Base-by-base conservation (phyloP, 2,888 invertebrate genomes). In the Chloromyia formosa region DNA sequence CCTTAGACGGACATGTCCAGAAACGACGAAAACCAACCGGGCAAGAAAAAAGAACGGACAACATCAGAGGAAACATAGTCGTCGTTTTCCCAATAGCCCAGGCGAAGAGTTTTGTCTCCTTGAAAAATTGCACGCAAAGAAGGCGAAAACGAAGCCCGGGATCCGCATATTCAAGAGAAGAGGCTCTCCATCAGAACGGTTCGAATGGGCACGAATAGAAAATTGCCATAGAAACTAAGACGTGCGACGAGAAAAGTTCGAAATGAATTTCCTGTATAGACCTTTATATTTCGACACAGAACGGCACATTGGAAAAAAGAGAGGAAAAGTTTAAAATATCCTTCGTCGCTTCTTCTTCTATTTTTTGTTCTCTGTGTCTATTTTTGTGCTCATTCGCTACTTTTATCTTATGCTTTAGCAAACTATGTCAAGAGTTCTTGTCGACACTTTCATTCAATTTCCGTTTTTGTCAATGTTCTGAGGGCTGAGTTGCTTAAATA, bases 371-470 rank as follows among this genome's bases (percentile, higher is more conserved):
- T 35, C 27, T 35, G 27, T 35, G 27, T 35, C 27, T 7, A 62
- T 62, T 62, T 62, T 61, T 62, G 23, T 23, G n/a, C 62, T 40
- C 40, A n/a, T 62, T 14, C 27, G 12, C 40, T 18, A 14, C 62
- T 62, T 27, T 62, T 62, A 40, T 62, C 60, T 60, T 23, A 23
- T 20, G 23, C 60, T 14, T 16, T 40, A 18, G 62, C 16, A 40
- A 62, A 62, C 62, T 62, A 62, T 62, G 62, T 62, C 62, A 62
- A 62, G 62, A 62, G 62, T 42, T 40, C 62, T 62, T 62, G 62
- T 23, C 62, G 18, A 62, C 62, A 62, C 62, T 62, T 40, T 40
- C 62, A 62, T 62, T 62, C 62, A 62, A 62, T 62, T 62, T 62
- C 35, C 62, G 62, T 62, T 62, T 40, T 62, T 62, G 35, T 62